A percentile compares a stretch with the other conserved stretches of the same genome.
Evolutionary conservation across 1,140 invertebrate species (phyloP).

Genomic region (Euborellia annulipes): DNA sequence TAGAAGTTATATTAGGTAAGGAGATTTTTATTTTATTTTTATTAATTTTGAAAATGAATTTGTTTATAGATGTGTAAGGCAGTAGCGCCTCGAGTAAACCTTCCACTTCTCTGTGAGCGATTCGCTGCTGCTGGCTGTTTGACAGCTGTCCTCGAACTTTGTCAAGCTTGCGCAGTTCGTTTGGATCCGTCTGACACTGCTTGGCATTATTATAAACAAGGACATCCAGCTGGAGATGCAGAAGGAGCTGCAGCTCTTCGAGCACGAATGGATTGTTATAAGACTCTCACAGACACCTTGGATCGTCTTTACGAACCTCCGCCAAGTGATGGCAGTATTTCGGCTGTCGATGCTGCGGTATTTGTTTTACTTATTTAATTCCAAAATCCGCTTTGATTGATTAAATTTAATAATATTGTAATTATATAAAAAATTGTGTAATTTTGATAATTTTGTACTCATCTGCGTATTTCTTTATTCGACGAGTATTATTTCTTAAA

Average conservation of each 20-base stretch:
- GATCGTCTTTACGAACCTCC: slow-evolving; percentile 58
- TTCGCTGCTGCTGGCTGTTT: slow-evolving; percentile 65
- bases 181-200: slow-evolving; percentile 79
- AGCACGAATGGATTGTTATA: slow-evolving; percentile 72
- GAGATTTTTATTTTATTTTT: too few relatives aligned
- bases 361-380: slow-evolving; percentile 11
- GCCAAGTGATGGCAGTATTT: slow-evolving; percentile 30
- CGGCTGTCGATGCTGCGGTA: slow-evolving; percentile 26
- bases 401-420: slow-evolving; percentile 3
- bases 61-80: slow-evolving; percentile 66
- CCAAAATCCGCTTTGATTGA: neutral
- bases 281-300: slow-evolving; percentile 64
- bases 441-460: neutral
- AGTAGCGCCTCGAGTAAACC: slow-evolving; percentile 62
- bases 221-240: slow-evolving; percentile 61
- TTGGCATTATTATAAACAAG: slow-evolving; percentile 74
- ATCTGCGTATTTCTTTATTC: neutral
- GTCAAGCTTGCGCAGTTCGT: slow-evolving; percentile 64
- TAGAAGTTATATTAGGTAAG: too few relatives aligned
- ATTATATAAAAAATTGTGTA: neutral
- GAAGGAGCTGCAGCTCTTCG: slow-evolving; percentile 54
- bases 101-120: slow-evolving; percentile 58
- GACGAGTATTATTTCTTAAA: too few relatives aligned
- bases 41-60: too few relatives aligned
- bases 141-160: slow-evolving; percentile 76